These are phyloP conservation scores for Anthoscopus minutus DNA, from an alignment of 2,113 vertebrate species.

Conservation along the genomic window DNA sequence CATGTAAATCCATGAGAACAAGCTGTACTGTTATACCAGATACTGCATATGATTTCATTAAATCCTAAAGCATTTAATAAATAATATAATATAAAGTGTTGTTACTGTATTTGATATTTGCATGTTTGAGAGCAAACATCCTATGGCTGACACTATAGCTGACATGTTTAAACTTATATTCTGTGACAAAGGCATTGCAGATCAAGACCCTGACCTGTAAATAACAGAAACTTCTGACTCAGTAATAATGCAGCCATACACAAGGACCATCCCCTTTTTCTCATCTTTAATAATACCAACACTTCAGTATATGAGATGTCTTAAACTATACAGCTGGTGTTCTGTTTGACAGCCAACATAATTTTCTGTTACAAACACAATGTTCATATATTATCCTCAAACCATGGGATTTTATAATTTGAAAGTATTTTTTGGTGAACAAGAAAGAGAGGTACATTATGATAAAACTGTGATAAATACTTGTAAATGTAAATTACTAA, in stretches of 20 bases:
- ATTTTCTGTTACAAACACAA: background rate
- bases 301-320: background rate
- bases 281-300: background rate
- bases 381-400: background rate
- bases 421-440: background rate
- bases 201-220: background rate
- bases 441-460: background rate
- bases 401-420: background rate
- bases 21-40: conserved; percentile 35
- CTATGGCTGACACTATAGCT: background rate
- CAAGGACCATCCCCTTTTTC: background rate
- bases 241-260: background rate
- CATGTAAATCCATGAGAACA: conserved; percentile 41
- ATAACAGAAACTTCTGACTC: background rate
- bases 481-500: background rate
- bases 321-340: background rate
- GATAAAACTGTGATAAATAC: background rate
- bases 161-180: background rate
- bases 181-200: background rate
- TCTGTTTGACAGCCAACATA: background rate
- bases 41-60: background rate
- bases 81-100: background rate
- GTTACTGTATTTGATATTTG: background rate
- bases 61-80: background rate
- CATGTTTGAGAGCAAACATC: background rate